Conservation (phyloP, 2,888 invertebrate genomes). For the Pheosia tremula region DNA sequence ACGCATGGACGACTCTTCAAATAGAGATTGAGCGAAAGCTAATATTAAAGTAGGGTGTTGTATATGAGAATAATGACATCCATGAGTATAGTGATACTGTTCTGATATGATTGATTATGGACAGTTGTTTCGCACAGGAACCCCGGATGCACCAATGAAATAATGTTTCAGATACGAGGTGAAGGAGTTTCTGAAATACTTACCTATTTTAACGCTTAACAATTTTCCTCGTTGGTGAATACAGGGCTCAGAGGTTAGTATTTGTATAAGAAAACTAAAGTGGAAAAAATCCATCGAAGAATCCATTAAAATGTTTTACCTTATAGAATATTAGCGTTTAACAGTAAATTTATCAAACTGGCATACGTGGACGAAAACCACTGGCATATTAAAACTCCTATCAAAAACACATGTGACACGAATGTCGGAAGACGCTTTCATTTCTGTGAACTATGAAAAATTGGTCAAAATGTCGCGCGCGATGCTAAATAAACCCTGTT, state of each 20-base stretch:
- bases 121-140: constrained; percentile 14
- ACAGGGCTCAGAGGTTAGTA: not conserved
- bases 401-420: constrained; percentile 14
- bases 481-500: not conserved
- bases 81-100: constrained; percentile 13
- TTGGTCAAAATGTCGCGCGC: constrained; percentile 44
- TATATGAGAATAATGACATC: not conserved
- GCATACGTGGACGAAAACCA: constrained; percentile 8
- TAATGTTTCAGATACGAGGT: too few relatives aligned
- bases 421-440: constrained; percentile 50
- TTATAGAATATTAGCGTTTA: not conserved
- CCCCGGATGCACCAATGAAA: not conserved
- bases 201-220: too few relatives aligned
- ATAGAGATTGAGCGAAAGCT: constrained; percentile 23
- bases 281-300: not conserved
- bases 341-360: not conserved
- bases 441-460: constrained; percentile 46
- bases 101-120: constrained; percentile 33
- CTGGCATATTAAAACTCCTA: constrained; percentile 10
- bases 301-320: not conserved
- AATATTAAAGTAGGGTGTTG: not conserved
- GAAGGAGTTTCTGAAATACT: too few relatives aligned
- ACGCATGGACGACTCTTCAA: constrained; percentile 48
- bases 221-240: too few relatives aligned
- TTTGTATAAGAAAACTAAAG: not conserved